Conservation (phyloP, 2,888 invertebrate genomes). For the Drosophila tripunctata region DNA sequence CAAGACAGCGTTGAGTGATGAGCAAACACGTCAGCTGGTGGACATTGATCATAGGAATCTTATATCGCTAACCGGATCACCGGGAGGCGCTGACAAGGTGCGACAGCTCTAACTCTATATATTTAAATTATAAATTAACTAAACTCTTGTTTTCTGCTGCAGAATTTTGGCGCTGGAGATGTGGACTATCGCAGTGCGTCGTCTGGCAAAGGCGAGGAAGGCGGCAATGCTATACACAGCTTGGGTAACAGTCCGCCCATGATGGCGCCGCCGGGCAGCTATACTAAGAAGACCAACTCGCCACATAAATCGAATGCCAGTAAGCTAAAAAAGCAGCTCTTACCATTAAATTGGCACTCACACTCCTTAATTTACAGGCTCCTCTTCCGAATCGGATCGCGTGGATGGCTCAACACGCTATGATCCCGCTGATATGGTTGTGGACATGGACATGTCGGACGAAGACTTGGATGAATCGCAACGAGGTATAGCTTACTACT, state of each 20-base stretch:
- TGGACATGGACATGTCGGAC: slow-evolving; percentile 95
- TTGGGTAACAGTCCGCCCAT: slow-evolving; percentile 49
- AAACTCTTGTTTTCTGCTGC: slow-evolving; percentile 9
- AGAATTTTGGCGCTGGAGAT: slow-evolving; percentile 79
- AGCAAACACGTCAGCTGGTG: slow-evolving; percentile 85
- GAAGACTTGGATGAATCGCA: slow-evolving; percentile 87
- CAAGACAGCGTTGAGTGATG: slow-evolving; percentile 77
- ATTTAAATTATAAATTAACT: background rate
- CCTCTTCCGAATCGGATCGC: slow-evolving; percentile 76
- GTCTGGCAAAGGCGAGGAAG: slow-evolving; percentile 40
- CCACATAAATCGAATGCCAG: slow-evolving; percentile 80
- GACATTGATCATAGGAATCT: slow-evolving; percentile 94
- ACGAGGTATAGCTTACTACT: slow-evolving; percentile 73
- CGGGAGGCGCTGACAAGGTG: slow-evolving; percentile 81
- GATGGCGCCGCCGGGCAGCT: slow-evolving; percentile 70
- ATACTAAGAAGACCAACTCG: slow-evolving; percentile 58
- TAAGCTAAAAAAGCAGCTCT: slow-evolving; percentile 43
- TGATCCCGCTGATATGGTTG: slow-evolving; percentile 88
- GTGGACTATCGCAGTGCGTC: slow-evolving; percentile 77
- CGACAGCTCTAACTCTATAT: background rate
- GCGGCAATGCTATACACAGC: slow-evolving; percentile 52
- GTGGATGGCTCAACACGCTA: slow-evolving; percentile 79
- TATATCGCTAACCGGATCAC: slow-evolving; percentile 92
- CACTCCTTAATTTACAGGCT: slow-evolving; percentile 54
- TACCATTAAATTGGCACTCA: background rate